These are phyloP conservation scores for Channa maculata DNA, from an alignment of 2,113 vertebrate species.

Conservation along the genomic window DNA sequence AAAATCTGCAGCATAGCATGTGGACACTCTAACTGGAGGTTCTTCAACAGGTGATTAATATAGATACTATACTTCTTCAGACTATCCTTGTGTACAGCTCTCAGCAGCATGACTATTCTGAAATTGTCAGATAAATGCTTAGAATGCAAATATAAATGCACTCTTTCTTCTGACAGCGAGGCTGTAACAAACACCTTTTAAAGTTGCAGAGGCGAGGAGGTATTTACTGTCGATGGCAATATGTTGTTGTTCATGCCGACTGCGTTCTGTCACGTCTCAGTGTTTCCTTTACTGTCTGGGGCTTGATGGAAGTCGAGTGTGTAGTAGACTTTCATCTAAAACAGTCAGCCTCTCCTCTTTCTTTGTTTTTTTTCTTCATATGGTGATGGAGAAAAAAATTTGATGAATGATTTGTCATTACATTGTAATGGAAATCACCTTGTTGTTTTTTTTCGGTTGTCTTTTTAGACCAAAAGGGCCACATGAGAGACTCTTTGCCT, in stretches of 20 bases:
- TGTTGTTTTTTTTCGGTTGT: constrained; percentile 50
- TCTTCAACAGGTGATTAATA: too few species aligned
- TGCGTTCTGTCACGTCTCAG: constrained; percentile 1
- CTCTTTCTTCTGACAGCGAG: constrained; percentile 14
- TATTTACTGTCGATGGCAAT: constrained; percentile 8
- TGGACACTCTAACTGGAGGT: too few species aligned
- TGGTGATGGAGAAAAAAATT: constrained; percentile 40
- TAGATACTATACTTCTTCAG: too few species aligned
- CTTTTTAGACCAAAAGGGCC: constrained; percentile 39
- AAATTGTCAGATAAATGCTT: constrained; percentile 18
- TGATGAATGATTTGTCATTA: constrained; percentile 49
- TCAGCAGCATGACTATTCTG: too few species aligned
- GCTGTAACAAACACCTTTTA: constrained; percentile 13
- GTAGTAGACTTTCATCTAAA: constrained; percentile 51
- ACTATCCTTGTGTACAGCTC: too few species aligned
- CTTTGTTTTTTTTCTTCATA: constrained; percentile 12
- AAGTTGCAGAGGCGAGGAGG: constrained; percentile 17
- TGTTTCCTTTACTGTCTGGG: constrained; percentile 13
- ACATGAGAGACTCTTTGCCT: constrained; percentile 3
- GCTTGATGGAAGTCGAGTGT: constrained; percentile 35
- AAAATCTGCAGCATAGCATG: too few species aligned
- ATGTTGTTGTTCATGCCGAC: constrained; percentile 18
- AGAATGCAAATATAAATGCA: constrained; percentile 34
- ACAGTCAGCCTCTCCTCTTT: constrained; percentile 37
- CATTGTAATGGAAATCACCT: constrained; percentile 56